phyloP scores from a whole-genome alignment of 2,113 vertebrate species.

The Archocentrus centrarchus region DNA sequence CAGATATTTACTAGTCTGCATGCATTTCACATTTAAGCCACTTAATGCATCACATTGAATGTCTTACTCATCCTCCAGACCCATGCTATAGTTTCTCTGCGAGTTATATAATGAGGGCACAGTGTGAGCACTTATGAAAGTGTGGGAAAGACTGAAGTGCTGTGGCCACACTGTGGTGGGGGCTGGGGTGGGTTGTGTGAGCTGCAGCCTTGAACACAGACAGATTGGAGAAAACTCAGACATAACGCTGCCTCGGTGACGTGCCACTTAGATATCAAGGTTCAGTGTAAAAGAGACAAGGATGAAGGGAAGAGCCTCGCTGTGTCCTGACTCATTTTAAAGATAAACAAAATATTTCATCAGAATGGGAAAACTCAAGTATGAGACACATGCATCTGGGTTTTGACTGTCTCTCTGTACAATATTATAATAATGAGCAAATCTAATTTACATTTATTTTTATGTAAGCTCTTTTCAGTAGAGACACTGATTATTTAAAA shows the following conservation, averaged over 20 bases:
- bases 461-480: background rate
- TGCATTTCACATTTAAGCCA: too few relatives aligned
- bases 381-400: background rate
- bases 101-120: slow-evolving; percentile 26
- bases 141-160: slow-evolving; percentile 54
- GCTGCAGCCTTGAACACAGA: slow-evolving; percentile 62
- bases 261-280: slow-evolving; percentile 68
- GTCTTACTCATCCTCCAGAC: background rate
- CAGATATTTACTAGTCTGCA: background rate
- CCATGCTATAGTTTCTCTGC: background rate
- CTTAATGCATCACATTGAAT: background rate
- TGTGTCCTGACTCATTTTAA: background rate
- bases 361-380: background rate
- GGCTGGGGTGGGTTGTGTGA: background rate
- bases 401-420: background rate
- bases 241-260: slow-evolving; percentile 73
- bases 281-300: slow-evolving; percentile 50
- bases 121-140: slow-evolving; percentile 43
- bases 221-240: slow-evolving; percentile 73
- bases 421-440: background rate
- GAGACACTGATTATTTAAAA: background rate
- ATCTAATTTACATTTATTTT: background rate
- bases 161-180: background rate
- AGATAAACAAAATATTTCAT: background rate
- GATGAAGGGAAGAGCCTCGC: slow-evolving; percentile 41